Conservation (phyloP, 1,140 invertebrate species). For the Trichonephila inaurata region DNA sequence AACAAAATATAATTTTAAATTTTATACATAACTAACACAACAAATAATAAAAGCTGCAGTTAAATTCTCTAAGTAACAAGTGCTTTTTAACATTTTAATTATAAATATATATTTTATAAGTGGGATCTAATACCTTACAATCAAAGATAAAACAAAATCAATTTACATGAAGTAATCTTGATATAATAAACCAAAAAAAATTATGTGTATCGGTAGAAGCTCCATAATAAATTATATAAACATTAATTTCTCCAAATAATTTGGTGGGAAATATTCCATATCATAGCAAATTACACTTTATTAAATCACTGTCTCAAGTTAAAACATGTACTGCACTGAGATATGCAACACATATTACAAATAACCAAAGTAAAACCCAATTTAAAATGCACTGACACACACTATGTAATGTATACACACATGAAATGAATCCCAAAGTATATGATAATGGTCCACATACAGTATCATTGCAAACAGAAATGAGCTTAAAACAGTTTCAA, state of each 20-base stretch:
- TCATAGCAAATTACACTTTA: not conserved
- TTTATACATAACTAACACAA: not conserved
- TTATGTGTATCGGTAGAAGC: not conserved
- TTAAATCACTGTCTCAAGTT: not conserved
- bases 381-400: slow-evolving; percentile 27
- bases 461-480: slow-evolving; percentile 8
- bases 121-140: too few species aligned
- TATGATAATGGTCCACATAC: slow-evolving; percentile 2
- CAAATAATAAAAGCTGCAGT: not conserved
- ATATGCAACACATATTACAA: slow-evolving; percentile 21
- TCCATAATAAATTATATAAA: too few species aligned
- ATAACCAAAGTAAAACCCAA: slow-evolving; percentile 29
- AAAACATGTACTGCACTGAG: not conserved
- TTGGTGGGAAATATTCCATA: not conserved
- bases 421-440: slow-evolving; percentile 1
- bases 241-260: not conserved
- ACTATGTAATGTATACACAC: slow-evolving; percentile 4
- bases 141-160: too few species aligned
- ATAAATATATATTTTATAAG: not conserved
- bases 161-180: too few species aligned
- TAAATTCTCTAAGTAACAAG: not conserved
- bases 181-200: not conserved
- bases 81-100: not conserved
- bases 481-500: slow-evolving; percentile 43
- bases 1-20: not conserved